These are phyloP conservation scores for Moxostoma hubbsi DNA, from an alignment of 2,797 vertebrate species.

Conservation along the genomic window DNA sequence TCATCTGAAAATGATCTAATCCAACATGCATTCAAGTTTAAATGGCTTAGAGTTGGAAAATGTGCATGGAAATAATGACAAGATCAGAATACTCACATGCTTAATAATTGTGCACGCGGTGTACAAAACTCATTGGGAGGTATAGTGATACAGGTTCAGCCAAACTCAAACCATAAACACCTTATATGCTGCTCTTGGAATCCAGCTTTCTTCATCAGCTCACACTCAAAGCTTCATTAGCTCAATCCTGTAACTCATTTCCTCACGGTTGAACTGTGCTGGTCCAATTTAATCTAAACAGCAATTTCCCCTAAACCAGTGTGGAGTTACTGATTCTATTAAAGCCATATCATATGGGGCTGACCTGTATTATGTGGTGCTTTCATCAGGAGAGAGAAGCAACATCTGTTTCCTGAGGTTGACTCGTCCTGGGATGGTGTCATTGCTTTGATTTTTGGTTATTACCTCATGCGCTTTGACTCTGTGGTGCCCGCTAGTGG, in stretches of 20 bases:
- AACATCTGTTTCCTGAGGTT: conserved; percentile 70
- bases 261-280: conserved; percentile 68
- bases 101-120: too few species aligned
- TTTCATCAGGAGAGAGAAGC: conserved; percentile 75
- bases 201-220: neutral
- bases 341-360: conserved; percentile 73
- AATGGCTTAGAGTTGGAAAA: too few species aligned
- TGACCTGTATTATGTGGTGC: conserved; percentile 67
- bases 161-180: neutral
- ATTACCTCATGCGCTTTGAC: conserved; percentile 62
- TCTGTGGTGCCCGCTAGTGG: conserved; percentile 79
- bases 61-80: too few species aligned
- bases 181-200: neutral
- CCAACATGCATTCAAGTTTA: too few species aligned
- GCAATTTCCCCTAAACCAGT: conserved; percentile 66
- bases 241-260: conserved; percentile 63
- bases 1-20: too few species aligned
- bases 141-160: conserved; percentile 6
- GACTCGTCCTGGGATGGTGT: neutral
- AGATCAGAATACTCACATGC: too few species aligned
- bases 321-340: conserved; percentile 67
- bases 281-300: conserved; percentile 56
- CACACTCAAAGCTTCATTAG: conserved; percentile 10
- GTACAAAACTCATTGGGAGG: neutral
- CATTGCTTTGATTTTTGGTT: neutral